Conservation (phyloP, 1,140 invertebrate genomes). For the Ladona fulva region DNA sequence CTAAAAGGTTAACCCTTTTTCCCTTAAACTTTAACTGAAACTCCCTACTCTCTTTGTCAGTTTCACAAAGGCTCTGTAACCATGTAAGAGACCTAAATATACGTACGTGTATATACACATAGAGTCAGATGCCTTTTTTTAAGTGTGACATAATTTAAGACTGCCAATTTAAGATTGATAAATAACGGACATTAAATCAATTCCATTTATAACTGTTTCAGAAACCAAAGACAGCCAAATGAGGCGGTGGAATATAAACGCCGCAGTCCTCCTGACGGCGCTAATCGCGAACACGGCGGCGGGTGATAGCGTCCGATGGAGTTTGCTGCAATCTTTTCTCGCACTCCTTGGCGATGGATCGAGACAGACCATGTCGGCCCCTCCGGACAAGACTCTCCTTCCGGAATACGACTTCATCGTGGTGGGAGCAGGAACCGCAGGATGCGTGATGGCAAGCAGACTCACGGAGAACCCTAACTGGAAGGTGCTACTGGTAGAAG, state of each 20-base stretch:
- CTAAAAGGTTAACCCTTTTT: no score
- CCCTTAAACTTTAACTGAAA: no score
- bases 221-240: no score
- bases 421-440: constrained; percentile 51
- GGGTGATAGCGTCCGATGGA: background rate
- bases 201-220: no score
- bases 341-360: constrained; percentile 20
- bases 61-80: no score
- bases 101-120: no score
- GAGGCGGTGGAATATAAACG: background rate
- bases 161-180: no score
- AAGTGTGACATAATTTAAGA: no score
- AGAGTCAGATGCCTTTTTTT: no score
- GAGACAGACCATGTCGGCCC: constrained; percentile 13
- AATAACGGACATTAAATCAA: no score
- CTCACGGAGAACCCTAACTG: constrained; percentile 57
- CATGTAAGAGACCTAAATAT: no score
- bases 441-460: constrained; percentile 48
- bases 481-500: constrained; percentile 56
- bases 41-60: no score
- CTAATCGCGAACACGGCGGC: background rate
- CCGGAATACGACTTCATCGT: constrained; percentile 37
- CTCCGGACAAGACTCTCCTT: constrained; percentile 20
- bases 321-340: constrained; percentile 21
- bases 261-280: background rate